These are phyloP conservation scores for Atlantisia rogersi DNA, from an alignment of 2,113 vertebrate genomes.

Conservation along the genomic window DNA sequence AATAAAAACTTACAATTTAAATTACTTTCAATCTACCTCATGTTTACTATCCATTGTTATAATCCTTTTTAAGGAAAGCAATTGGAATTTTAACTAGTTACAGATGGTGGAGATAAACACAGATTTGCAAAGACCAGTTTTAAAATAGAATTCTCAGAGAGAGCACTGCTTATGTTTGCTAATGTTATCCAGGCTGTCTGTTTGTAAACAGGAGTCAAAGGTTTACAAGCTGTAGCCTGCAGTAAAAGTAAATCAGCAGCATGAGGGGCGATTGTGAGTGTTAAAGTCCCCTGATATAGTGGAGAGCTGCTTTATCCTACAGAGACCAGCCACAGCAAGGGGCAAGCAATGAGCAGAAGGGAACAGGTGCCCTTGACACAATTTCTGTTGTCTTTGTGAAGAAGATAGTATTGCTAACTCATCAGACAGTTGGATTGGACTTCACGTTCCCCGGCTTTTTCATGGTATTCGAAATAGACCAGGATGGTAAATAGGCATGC, in stretches of 20 bases:
- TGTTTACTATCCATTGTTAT: neutral
- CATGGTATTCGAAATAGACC: neutral
- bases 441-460: neutral
- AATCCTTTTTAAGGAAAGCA: neutral
- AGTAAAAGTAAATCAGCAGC: neutral
- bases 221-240: neutral
- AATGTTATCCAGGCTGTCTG: slow-evolving; percentile 6
- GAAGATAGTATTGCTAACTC: neutral
- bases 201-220: slow-evolving; percentile 29
- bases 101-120: slow-evolving; percentile 31
- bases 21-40: neutral
- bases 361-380: neutral
- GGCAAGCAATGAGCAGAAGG: neutral
- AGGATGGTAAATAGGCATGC: neutral
- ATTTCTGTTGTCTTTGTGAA: neutral
- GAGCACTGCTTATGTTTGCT: slow-evolving; percentile 15
- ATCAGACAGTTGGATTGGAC: fast-evolving
- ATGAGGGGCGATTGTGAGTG: neutral
- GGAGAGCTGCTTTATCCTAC: neutral
- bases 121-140: neutral
- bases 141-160: slow-evolving; percentile 15
- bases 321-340: neutral
- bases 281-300: neutral
- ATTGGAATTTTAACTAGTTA: slow-evolving; percentile 42
- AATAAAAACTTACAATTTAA: neutral